Base-by-base conservation (phyloP, 2,113 vertebrate genomes). In the Panthera leo region DNA sequence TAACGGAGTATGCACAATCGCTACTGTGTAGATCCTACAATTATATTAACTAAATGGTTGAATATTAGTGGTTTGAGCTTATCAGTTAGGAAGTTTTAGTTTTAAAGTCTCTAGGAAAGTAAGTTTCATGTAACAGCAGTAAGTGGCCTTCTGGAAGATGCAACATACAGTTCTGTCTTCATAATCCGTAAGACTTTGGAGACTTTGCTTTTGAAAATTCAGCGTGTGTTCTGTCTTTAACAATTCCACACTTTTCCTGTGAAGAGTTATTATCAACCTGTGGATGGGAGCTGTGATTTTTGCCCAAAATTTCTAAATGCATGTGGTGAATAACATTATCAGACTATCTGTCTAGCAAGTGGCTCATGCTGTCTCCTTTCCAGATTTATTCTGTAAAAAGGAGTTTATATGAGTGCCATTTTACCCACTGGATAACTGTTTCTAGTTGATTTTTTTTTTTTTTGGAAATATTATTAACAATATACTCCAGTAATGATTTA, bases 381-480 rank as follows among this genome's bases (percentile, higher is more conserved):
- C 42, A 96, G 61, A 94, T 88, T 88, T 85, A 68, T 76, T 93
- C 75, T 96, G 36, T 86, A 67, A 93, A 70, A 94, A 93, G 25
- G 29, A 91, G 80, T 91, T 96, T 67, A 83, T 11, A 29, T 39
- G 48, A 79, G 19, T 83, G 76, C 34, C 25, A 63, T 94, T 96
- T 95, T 76, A 85, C 36, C 15, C 55, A 45, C 21, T 70, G 70
- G 96, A 75, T 80, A 95, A 83, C 19, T 89, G 18, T 65, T 95
- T 94, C 79, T 96, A n/a, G 61, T 95, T 96, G 34, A 25, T 39
- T 88, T 85, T 93, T 85, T 92, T 80, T 42, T 45, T 45, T 94
- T 87, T 91, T 97, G 93, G 86, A 93, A 98, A 85, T 91, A 93
- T 45, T 97, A 96, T 96, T 95, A 96, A 97, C 94, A 96, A 84